Evolutionary conservation across 2,113 vertebrate genomes (phyloP).

Genomic region (Ciconia maguari): DNA sequence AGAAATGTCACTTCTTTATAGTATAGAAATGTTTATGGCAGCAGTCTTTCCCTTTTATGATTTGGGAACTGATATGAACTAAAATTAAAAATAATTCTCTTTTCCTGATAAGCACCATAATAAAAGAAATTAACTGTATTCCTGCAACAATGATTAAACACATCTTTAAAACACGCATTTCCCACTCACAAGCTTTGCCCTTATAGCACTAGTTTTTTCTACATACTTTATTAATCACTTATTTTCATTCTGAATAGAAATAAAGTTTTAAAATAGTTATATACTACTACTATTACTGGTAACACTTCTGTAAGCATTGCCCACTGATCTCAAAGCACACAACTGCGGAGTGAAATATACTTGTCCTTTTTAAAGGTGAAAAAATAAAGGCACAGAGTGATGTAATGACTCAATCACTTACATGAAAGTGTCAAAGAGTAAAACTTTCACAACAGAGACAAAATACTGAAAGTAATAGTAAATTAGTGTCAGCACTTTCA

Average conservation of each 20-base stretch:
- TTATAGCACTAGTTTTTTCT: not conserved
- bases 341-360: not conserved
- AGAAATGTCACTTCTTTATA: not conserved
- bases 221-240: not conserved
- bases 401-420: not conserved
- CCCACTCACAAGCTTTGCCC: not conserved
- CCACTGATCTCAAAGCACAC: not conserved
- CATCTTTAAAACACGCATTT: not conserved
- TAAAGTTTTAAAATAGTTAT: not conserved
- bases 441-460: slow-evolving; percentile 8
- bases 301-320: not conserved
- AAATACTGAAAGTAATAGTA: not conserved
- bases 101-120: not conserved
- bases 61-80: not conserved
- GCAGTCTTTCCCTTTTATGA: not conserved
- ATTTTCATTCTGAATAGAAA: not conserved
- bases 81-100: not conserved
- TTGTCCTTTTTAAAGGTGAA: not conserved
- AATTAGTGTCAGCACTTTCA: not conserved
- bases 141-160: not conserved
- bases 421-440: not conserved
- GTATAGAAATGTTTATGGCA: not conserved
- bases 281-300: not conserved
- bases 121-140: not conserved
- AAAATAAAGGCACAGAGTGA: not conserved